Base-by-base conservation (phyloP, 2,888 invertebrate genomes). In the Philhelius pedissequus region DNA sequence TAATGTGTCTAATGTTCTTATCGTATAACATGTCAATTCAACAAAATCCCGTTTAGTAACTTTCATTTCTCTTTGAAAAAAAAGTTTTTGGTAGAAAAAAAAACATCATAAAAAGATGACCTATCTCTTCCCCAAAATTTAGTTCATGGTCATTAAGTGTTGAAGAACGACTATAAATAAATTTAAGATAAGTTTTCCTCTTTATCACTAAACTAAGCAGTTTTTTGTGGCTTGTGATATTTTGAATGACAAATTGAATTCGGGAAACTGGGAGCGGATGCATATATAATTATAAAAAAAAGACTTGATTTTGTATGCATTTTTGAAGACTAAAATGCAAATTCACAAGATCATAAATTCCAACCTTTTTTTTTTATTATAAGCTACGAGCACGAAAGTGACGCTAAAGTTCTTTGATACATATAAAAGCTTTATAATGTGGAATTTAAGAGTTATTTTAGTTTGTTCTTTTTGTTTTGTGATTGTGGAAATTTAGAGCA, bases 11-110 rank as follows among this genome's bases (percentile, higher is more conserved):
- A 58, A 38, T 58, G 3, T 1, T 13, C 38, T 25, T 4, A 8
- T 38, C n/a, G 22, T 22, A 9, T 38, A 35, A 60, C 15, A 60
- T 60, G 25, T 60, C 40, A 60, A 13, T 30, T 54, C 13, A 13
- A n/a, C 9, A 38, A 25, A 60, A 18, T 60, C 58, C 58, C 58
- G 58, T 60, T 58, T 40, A 22, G 8, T 60, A 40, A 60, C 58
- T 60, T 60, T 58, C 58, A 38, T 58, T 58, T 60, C 38, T 60
- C n/a, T n/a, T n/a, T n/a, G n/a, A n/a, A n/a, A n/a, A n/a, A n/a
- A n/a, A n/a, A n/a, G n/a, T n/a, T n/a, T n/a, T n/a, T n/a, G n/a
- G n/a, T n/a, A n/a, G n/a, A 2, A 38, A 38, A 25, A 58, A 40
- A 20, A 18, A 5, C 3, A 38, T 25, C 9, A 25, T 13, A 35